Evolutionary conservation across 1,140 invertebrate genomes (phyloP), one percentile per base, ranked within the genome.

Genomic region (Pogonomyrmex californicus): DNA sequence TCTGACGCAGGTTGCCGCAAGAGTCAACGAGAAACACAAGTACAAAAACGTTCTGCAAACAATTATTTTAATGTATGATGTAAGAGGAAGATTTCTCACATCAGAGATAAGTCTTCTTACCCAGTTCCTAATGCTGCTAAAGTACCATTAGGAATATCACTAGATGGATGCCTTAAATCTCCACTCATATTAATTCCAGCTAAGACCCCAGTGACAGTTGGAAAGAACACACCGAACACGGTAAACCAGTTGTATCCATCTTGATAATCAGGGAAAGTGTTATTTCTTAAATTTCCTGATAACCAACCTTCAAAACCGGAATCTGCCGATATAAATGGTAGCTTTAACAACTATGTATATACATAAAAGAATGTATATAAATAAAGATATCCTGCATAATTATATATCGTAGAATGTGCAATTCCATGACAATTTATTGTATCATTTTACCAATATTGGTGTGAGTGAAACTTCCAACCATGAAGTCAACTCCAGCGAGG

Each of bases 131-230:
- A 97, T 66, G 99, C 98, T 44, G 98, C 97, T 41, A 99, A 95
- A 4, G 99, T 99, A 54, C 99, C 99, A 95, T 98, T 98, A 4
- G 99, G 98, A 93, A 99, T 99, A 94, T 99, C 98, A 62, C 97
- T 97, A 12, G 98, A 98, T 0, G 99, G 99, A 92, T 99, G 97
- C 81, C 97, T 97, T 60, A 99, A 96, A 95, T 99, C 99, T 14
- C 99, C 99, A 95, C 98, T 99, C 99, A 99, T 99, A 94, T 99
- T 99, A 88, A 99, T 98, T 62, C 99, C 99, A 62, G 99, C 98
- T 83, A 99, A 96, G 66, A 99, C 98, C 38, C 98, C 98, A 79
- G 98, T 98, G 75, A 99, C 97, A 66, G 99, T 98, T 71, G 99
- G 98, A 95, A 99, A 98, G 95, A 99, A 99, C n/a, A 99, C 98